Evolutionary conservation across 2,113 vertebrate genomes (phyloP).

Genomic region (Phyllostomus discolor): DNA sequence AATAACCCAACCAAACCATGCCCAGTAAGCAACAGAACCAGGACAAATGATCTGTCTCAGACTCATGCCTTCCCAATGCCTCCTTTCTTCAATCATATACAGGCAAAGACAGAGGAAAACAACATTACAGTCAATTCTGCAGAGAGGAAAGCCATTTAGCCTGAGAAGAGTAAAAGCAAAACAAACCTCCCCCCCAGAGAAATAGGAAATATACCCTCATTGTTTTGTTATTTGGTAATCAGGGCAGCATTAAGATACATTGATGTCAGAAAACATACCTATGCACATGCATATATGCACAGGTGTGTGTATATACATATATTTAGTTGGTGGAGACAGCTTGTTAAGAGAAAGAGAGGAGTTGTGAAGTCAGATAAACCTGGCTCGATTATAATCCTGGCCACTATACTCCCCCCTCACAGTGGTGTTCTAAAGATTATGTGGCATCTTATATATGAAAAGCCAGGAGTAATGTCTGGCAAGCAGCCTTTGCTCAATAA

Average conservation of each 20-base stretch:
- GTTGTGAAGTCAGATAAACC: background rate
- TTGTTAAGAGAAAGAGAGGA: background rate
- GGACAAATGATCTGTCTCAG: background rate
- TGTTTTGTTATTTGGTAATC: constrained; percentile 34
- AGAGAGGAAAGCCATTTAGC: background rate
- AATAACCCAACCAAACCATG: background rate
- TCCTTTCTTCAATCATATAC: background rate
- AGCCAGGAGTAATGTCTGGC: background rate
- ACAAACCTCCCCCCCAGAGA: background rate
- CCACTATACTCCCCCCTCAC: background rate
- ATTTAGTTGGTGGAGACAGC: background rate
- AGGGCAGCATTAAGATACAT: background rate
- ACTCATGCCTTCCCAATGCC: background rate
- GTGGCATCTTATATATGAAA: background rate
- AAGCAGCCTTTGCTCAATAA: background rate
- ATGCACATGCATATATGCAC: too few species aligned
- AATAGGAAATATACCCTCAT: background rate
- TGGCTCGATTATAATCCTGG: background rate
- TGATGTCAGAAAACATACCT: background rate
- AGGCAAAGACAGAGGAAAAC: background rate
- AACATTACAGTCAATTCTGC: background rate
- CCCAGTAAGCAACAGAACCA: background rate
- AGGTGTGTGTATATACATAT: background rate
- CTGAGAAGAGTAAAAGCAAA: background rate
- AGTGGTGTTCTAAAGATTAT: background rate